Evolutionary conservation across 2,888 invertebrate genomes (phyloP).

Genomic region (Clostera curtula): DNA sequence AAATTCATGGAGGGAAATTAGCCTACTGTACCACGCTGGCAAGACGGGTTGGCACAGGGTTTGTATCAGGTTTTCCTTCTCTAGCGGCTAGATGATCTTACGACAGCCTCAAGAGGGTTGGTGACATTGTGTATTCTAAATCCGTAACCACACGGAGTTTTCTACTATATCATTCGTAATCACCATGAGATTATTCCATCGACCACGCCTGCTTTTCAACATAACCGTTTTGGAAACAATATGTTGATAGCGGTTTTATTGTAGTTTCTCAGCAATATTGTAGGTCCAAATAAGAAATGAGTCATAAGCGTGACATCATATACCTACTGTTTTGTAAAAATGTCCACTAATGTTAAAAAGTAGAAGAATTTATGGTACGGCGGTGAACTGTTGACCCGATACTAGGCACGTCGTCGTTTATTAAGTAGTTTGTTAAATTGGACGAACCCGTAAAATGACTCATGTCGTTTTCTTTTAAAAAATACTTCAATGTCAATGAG

Average conservation of each 20-base stretch:
- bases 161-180: background rate
- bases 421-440: conserved; percentile 37
- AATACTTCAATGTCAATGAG: conserved; percentile 19
- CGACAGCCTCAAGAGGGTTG: too few relatives aligned
- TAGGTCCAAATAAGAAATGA: conserved; percentile 52
- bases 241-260: conserved; percentile 31
- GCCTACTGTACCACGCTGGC: too few relatives aligned
- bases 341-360: conserved; percentile 54
- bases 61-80: too few relatives aligned
- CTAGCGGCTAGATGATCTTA: too few relatives aligned
- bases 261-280: conserved; percentile 31
- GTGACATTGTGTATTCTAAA: conserved; percentile 19
- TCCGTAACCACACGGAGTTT: conserved; percentile 2
- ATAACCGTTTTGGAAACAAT: conserved; percentile 23
- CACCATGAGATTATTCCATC: conserved; percentile 6
- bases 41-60: too few relatives aligned
- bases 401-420: conserved; percentile 44
- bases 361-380: conserved; percentile 61
- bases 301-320: conserved; percentile 66
- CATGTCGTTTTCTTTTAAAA: conserved; percentile 25
- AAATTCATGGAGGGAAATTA: too few relatives aligned
- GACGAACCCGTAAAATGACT: conserved; percentile 43
- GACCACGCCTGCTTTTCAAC: conserved; percentile 30
- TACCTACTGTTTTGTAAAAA: conserved; percentile 58
- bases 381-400: conserved; percentile 65